Conservation (phyloP, 2,113 vertebrate species). For the Aviceda subcristata region DNA sequence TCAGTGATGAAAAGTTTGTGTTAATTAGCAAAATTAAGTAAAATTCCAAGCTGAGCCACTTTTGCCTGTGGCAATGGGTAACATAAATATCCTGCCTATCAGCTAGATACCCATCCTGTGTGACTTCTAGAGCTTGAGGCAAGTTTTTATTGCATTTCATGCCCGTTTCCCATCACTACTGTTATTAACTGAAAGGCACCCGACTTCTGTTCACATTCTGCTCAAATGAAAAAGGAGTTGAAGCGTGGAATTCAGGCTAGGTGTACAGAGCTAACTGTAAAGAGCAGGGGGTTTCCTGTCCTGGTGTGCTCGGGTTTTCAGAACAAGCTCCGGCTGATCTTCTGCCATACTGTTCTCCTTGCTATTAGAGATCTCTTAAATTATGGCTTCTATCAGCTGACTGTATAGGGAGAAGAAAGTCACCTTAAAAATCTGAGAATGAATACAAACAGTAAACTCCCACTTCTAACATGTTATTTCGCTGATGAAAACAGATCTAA, state of each 20-base stretch:
- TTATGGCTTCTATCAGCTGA: neutral
- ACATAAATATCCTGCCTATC: neutral
- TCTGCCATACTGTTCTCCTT: neutral
- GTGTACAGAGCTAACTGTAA: neutral
- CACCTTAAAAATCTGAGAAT: neutral
- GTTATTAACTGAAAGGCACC: neutral
- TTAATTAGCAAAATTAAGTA: neutral
- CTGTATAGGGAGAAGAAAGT: neutral
- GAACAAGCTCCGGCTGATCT: neutral
- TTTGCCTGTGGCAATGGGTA: neutral
- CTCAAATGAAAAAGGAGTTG: neutral
- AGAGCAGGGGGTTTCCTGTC: neutral
- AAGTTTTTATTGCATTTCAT: neutral
- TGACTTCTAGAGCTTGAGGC: neutral
- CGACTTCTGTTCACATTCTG: rapidly evolving
- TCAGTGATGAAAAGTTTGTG: neutral
- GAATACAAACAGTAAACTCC: neutral
- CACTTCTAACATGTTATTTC: neutral
- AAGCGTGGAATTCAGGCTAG: neutral
- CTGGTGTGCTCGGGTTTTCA: neutral
- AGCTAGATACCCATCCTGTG: neutral
- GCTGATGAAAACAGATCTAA: neutral
- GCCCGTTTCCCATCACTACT: neutral
- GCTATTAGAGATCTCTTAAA: neutral
- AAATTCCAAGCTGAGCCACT: neutral